Percentiles rank a stretch among this genome's conserved stretches.
Evolutionary conservation across 2,888 invertebrate genomes (phyloP).

Genomic region (Xanthia icteritia): DNA sequence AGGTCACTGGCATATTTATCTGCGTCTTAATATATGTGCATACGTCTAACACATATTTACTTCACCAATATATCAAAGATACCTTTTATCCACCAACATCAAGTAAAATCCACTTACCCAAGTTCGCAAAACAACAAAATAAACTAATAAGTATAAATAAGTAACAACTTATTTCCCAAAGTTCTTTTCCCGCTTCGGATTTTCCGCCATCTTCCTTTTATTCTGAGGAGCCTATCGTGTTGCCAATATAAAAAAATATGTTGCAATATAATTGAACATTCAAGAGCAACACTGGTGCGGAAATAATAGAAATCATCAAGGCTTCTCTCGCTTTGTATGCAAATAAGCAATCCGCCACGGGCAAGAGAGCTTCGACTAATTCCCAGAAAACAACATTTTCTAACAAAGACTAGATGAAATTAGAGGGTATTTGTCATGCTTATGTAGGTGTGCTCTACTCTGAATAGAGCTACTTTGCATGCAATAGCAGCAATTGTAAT

Average conservation of each 20-base stretch:
- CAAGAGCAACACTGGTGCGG: conserved; percentile 61
- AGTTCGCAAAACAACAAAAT: conserved; percentile 26
- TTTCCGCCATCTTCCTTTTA: conserved; percentile 34
- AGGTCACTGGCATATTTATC: no score
- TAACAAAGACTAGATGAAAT: conserved; percentile 72
- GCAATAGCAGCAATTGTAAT: not conserved
- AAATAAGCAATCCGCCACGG: conserved; percentile 80
- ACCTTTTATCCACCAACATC: not conserved
- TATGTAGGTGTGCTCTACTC: not conserved
- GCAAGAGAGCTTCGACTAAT: conserved; percentile 79
- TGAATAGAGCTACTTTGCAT: not conserved
- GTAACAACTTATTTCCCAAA: conserved; percentile 33
- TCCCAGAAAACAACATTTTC: conserved; percentile 81
- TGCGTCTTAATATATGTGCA: not conserved
- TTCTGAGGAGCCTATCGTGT: conserved; percentile 41
- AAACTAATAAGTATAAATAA: conserved; percentile 29
- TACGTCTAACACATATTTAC: not conserved
- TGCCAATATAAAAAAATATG: conserved; percentile 65
- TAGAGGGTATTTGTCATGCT: conserved; percentile 21
- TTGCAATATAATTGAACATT: conserved; percentile 65
- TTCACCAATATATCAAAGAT: not conserved
- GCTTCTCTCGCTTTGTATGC: conserved; percentile 80
- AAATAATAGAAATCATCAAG: conserved; percentile 84
- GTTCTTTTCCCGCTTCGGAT: conserved; percentile 9
- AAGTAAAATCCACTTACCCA: conserved; percentile 8